Base-by-base conservation (phyloP, 2,888 invertebrate genomes). In the Trileptium ribeirensis region DNA sequence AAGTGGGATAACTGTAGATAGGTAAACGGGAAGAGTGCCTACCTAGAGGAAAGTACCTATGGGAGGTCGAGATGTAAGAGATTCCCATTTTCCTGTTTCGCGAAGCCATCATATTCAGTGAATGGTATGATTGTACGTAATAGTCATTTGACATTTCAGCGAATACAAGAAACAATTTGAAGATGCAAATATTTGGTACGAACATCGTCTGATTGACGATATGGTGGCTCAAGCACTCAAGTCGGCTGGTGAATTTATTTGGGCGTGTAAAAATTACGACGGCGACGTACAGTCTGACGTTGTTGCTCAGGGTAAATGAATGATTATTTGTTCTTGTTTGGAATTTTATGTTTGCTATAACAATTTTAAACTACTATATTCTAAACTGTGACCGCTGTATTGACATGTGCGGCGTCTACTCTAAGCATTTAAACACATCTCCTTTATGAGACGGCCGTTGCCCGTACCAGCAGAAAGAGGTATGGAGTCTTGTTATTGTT, bases 191-290 rank as follows among this genome's bases (percentile, higher is more conserved):
- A 94, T 95, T 86, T 95, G 94, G 94, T 95, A 95, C 88, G 95
- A 95, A 89, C 95, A 95, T 89, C 92, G 95, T 79, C 91, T 95
- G 82, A 95, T 95, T 87, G 95, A 95, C 88, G 95, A 95, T 89
- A 95, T 95, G 94, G 95, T 95, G 39, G 95, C 95, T 51, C 94
- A 95, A 89, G 93, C 79, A 74, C 90, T 95, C 78, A 95, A 95
- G 90, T 93, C 94, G 38, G 91, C 91, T 34, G 95, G 95, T 81
- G 94, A 94, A 15, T 95, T 95, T 89, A 93, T 95, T 77, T 95
- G 95, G 95, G 93, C 94, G 33, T 95, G 95, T 90, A 95, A 95
- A 90, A 95, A 95, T 90, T 95, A 95, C 88, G 94, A 95, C 87
- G 95, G 95, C 40, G 95, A 95, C 88, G 95, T 95, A 1, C 95